phyloP scores from a whole-genome alignment of 2,888 invertebrate species.

The Drosophila longiperda region DNA sequence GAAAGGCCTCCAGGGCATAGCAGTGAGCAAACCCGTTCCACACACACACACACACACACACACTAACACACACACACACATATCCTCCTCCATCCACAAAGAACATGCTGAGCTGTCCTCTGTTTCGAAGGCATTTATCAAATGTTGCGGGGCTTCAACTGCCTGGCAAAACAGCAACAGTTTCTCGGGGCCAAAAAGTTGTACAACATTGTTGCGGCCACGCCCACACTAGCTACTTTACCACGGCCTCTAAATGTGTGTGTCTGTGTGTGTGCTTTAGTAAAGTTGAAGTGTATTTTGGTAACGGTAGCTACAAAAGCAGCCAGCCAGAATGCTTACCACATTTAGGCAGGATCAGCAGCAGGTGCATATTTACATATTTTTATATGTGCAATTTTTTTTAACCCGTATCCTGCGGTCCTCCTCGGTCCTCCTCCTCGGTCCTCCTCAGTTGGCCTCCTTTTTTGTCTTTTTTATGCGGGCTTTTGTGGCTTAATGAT shows the following conservation, averaged over 20 bases:
- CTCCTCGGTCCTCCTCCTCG: background rate
- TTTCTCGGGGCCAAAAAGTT: slow-evolving; percentile 66
- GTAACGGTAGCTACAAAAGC: slow-evolving; percentile 26
- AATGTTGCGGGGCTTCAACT: slow-evolving; percentile 72
- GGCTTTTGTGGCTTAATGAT: slow-evolving; percentile 70
- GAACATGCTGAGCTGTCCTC: slow-evolving; percentile 27
- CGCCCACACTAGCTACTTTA: slow-evolving; percentile 33
- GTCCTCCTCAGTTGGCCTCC: background rate
- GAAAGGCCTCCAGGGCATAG: slow-evolving; percentile 65
- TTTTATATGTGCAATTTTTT: slow-evolving; percentile 53
- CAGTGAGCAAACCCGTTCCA: slow-evolving; percentile 1
- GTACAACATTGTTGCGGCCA: slow-evolving; percentile 62
- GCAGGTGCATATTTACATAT: slow-evolving; percentile 79
- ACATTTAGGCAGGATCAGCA: slow-evolving; percentile 43
- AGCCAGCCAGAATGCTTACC: slow-evolving; percentile 15
- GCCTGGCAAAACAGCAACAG: slow-evolving; percentile 73
- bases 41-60: background rate
- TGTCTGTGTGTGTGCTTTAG: slow-evolving; percentile 20
- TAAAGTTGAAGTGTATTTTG: slow-evolving; percentile 71
- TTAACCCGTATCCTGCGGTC: slow-evolving; percentile 47
- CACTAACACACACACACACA: background rate
- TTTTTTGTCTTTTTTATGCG: slow-evolving; percentile 25
- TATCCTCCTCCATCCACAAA: background rate
- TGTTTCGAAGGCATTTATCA: slow-evolving; percentile 73
- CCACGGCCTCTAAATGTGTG: slow-evolving; percentile 6